Conservation (phyloP, 2,113 vertebrate species). For the Lontra canadensis region DNA sequence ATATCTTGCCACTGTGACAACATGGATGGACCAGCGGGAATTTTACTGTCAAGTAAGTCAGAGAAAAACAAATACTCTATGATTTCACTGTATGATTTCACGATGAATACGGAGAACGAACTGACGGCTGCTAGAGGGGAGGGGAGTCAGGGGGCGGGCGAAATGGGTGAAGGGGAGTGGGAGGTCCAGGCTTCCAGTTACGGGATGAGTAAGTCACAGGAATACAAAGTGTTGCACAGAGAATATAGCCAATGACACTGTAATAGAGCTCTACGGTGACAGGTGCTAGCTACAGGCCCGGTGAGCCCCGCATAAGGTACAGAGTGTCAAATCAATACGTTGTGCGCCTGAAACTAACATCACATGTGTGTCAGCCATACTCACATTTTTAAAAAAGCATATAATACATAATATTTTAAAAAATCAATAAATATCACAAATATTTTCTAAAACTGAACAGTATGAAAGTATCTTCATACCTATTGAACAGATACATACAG, state of each 20-base stretch:
- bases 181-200: not conserved
- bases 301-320: not conserved
- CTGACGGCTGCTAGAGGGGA: not conserved
- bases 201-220: not conserved
- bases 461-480: not conserved
- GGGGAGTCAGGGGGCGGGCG: not conserved
- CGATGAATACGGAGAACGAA: not conserved
- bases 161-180: not conserved
- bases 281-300: not conserved
- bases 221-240: not conserved
- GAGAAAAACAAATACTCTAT: not conserved
- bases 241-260: not conserved
- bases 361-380: not conserved
- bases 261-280: not conserved
- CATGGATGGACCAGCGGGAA: not conserved
- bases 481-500: not conserved
- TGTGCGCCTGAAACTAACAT: not conserved
- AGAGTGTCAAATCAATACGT: not conserved
- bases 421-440: not conserved
- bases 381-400: not conserved
- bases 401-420: not conserved
- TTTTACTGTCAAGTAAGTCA: not conserved
- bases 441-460: conserved; percentile 4
- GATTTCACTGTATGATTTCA: not conserved
- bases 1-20: not conserved